Evolutionary conservation across 2,888 invertebrate species (phyloP).

Genomic region (Holacanthella duospinosa): DNA sequence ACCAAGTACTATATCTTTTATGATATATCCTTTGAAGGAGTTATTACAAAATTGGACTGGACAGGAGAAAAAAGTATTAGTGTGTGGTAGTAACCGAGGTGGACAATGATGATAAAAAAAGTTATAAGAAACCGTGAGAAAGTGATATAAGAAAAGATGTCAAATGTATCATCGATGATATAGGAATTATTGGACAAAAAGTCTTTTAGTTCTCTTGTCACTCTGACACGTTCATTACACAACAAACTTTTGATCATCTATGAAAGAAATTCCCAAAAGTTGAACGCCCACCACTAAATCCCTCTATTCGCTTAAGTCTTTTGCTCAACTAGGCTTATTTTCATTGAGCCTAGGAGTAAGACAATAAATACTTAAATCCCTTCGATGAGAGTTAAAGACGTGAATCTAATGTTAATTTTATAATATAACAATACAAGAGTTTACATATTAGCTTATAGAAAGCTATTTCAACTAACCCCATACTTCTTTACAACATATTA

Average conservation of each 20-base stretch:
- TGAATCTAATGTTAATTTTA: not conserved
- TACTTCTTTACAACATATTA: too few species aligned
- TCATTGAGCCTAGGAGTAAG: not conserved
- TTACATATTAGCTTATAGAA: too few species aligned
- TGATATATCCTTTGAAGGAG: not conserved
- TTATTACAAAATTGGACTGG: not conserved
- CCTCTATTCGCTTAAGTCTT: too few species aligned
- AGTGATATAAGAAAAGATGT: not conserved
- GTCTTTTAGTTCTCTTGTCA: not conserved
- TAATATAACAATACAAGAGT: not conserved
- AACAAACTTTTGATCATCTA: not conserved
- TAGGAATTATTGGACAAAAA: not conserved
- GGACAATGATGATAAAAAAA: not conserved
- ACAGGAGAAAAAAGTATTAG: too few species aligned
- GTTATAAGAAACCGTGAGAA: not conserved
- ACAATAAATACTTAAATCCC: not conserved
- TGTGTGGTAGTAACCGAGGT: not conserved
- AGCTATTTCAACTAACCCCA: too few species aligned
- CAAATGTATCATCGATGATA: not conserved
- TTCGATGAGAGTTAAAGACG: not conserved
- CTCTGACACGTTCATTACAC: not conserved
- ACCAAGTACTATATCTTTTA: not conserved
- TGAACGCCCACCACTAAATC: too few species aligned
- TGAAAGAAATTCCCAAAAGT: not conserved
- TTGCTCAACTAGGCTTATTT: not conserved